phyloP scores from a whole-genome alignment of 2,888 invertebrate species.

The Leptopterna dolabrata region DNA sequence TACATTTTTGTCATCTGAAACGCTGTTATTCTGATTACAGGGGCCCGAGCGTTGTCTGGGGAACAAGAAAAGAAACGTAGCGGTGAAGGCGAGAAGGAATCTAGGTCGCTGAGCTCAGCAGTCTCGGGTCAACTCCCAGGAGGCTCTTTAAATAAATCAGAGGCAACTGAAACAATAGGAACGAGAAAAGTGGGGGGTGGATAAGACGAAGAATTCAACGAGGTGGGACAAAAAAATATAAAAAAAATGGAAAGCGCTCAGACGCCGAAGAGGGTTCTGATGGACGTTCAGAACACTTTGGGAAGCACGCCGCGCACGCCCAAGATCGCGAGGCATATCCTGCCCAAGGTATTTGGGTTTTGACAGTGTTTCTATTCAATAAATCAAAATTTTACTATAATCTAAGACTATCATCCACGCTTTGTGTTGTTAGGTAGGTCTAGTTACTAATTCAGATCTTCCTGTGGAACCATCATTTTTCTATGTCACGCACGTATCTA shows the following conservation, averaged over 20 bases:
- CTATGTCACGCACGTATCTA: too few relatives aligned
- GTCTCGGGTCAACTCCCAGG: not conserved
- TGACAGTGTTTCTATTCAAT: too few relatives aligned
- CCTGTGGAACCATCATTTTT: too few relatives aligned
- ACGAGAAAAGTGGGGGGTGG: not conserved
- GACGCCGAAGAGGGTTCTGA: conserved; percentile 16
- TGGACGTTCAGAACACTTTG: conserved; percentile 22
- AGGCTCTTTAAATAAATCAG: not conserved
- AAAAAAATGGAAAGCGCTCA: not conserved
- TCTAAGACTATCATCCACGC: too few relatives aligned
- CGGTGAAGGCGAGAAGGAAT: not conserved
- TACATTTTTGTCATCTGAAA: not conserved
- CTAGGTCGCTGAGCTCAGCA: conserved; percentile 19
- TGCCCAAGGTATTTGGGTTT: not conserved
- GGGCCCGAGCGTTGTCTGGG: not conserved
- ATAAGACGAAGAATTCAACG: not conserved
- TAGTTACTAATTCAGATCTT: too few relatives aligned
- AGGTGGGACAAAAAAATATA: not conserved
- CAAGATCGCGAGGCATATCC: not conserved
- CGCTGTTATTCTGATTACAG: not conserved
- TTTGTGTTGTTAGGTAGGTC: too few relatives aligned
- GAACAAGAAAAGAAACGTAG: not conserved
- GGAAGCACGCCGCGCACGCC: not conserved
- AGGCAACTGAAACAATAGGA: not conserved
- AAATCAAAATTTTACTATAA: too few relatives aligned